These are phyloP conservation scores for Riparia riparia DNA, from an alignment of 2,113 vertebrate genomes.

Conservation along the genomic window DNA sequence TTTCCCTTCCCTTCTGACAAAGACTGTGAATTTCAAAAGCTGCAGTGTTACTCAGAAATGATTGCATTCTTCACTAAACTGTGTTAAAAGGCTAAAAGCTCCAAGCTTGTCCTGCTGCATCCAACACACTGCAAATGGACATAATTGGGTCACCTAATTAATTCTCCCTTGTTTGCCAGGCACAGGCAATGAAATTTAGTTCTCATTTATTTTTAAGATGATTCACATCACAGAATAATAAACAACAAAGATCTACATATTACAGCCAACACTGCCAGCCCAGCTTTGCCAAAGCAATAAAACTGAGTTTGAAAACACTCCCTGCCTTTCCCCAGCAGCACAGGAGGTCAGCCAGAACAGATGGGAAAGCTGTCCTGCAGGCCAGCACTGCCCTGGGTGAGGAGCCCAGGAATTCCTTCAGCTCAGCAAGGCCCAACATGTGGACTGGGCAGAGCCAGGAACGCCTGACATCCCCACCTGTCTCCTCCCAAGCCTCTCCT, in stretches of 20 bases:
- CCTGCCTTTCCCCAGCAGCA: neutral
- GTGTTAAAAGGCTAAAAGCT: neutral
- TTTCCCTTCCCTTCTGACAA: neutral
- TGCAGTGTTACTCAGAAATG: neutral
- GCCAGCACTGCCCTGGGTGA: neutral
- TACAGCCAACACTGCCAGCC: neutral
- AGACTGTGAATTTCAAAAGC: neutral
- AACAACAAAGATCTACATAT: neutral
- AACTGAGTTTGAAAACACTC: neutral
- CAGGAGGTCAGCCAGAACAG: neutral
- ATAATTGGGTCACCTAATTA: conserved; percentile 46
- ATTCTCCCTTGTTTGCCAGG: conserved; percentile 15
- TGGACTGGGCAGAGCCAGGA: conserved; percentile 2
- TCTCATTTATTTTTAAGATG: conserved; percentile 32
- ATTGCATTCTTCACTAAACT: neutral
- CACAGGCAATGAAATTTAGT: neutral
- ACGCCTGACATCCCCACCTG: neutral
- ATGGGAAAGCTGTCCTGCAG: neutral
- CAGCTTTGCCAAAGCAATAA: neutral
- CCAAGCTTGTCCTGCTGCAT: neutral
- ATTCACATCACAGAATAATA: conserved; percentile 30
- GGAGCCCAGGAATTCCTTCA: neutral
- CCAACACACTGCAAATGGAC: neutral
- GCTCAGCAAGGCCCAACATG: neutral
- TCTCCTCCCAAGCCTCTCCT: rapidly evolving